Evolutionary conservation across 2,113 vertebrate species (phyloP).

Genomic region (Pelecanoides urinatrix): DNA sequence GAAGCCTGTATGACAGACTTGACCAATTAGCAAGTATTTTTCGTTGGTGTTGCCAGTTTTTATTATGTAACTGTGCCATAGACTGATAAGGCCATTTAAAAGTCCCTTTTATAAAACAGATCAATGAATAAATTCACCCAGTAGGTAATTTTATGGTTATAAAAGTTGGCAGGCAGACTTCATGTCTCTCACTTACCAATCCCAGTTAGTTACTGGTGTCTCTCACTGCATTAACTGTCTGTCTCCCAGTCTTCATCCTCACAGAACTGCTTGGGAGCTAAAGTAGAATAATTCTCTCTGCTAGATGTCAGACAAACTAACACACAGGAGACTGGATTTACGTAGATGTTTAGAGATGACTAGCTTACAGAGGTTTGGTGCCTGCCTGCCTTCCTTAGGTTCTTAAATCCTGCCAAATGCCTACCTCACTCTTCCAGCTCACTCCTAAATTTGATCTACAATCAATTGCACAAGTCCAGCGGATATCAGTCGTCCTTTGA

Average conservation of each 20-base stretch:
- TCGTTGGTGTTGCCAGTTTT: not conserved
- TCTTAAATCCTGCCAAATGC: not conserved
- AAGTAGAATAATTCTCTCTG: not conserved
- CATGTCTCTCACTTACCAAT: not conserved
- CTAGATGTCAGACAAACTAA: not conserved
- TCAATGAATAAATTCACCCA: not conserved
- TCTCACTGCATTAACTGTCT: not conserved
- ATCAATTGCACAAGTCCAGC: not conserved
- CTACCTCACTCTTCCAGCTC: not conserved
- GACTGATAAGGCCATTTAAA: not conserved
- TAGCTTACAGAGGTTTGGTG: not conserved
- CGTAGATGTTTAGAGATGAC: not conserved
- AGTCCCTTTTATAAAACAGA: not conserved
- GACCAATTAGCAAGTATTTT: not conserved
- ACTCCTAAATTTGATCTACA: not conserved
- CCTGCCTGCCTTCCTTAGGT: not conserved
- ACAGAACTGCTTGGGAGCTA: not conserved
- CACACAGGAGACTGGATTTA: not conserved
- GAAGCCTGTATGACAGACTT: not conserved
- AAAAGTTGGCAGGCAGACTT: not conserved
- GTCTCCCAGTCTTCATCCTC: not conserved
- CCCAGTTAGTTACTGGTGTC: not conserved
- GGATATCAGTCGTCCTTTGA: not conserved
- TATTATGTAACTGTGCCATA: not conserved
- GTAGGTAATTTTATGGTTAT: not conserved